A percentile compares a stretch with the other conserved stretches of the same genome.
Conservation (phyloP, 1,140 invertebrate species). For the Camponotus floridanus region DNA sequence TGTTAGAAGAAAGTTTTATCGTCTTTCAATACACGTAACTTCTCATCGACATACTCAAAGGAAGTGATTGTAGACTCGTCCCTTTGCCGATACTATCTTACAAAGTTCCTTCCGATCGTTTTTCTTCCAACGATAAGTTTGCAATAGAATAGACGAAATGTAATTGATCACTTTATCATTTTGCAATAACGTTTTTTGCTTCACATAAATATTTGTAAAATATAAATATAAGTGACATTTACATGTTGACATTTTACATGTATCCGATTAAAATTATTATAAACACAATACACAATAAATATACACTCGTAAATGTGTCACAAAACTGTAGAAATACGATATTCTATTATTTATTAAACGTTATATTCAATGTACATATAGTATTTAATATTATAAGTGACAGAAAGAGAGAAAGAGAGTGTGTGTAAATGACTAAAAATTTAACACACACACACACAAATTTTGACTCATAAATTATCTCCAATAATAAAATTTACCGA, state of each 20-base stretch:
- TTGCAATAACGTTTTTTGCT: not conserved
- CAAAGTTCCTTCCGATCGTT: conserved; percentile 37
- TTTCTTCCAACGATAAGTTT: conserved; percentile 27
- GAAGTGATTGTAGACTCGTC: conserved; percentile 58
- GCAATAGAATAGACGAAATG: conserved; percentile 15
- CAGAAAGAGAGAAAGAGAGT: not conserved
- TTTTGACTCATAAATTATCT: conserved; percentile 4
- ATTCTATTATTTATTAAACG: not conserved
- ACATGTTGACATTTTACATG: not conserved
- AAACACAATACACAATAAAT: not conserved
- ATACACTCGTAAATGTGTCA: not conserved
- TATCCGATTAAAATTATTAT: conserved; percentile 16
- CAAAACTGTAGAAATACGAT: not conserved
- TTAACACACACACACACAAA: not conserved
- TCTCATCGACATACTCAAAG: conserved; percentile 54
- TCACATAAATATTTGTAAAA: not conserved
- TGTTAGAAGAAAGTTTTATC: conserved; percentile 59
- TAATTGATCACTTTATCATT: conserved; percentile 10
- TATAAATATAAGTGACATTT: conserved; percentile 1
- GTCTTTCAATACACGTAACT: conserved; percentile 52
- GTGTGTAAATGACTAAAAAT: not conserved
- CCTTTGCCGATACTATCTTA: conserved; percentile 42
- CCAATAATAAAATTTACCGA: conserved; percentile 2
- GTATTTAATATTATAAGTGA: not conserved
- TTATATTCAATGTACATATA: conserved; percentile 17